Base-by-base conservation (phyloP, 1,140 invertebrate species). In the Drosophila repletoides region DNA sequence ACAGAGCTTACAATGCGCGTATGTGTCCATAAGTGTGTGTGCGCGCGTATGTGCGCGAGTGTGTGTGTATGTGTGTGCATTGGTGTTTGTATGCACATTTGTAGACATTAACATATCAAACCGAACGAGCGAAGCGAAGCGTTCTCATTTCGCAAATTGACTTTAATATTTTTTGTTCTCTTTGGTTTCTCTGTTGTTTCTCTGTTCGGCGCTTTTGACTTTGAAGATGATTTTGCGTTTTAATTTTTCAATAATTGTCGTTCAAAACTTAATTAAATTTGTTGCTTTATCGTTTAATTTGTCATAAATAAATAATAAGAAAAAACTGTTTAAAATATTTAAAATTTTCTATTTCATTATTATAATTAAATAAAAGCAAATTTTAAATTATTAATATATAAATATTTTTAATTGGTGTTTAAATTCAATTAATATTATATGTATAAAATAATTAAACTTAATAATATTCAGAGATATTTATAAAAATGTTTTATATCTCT, bases 121-220 rank as follows among this genome's bases (percentile, higher is more conserved):
- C 43, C 60, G 58, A 83, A 65, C 72, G 55, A 75, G 56, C 52
- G 65, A 60, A 65, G 64, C 71, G 72, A 60, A 65, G 64, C 71
- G 72, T 86, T 86, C 80, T 86, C 75, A 86, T 80, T 86, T 86
- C 56, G 80, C 75, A 86, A 86, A 86, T 86, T 86, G 72, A 86
- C 80, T 84, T 84, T 84, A 86, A 86, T 84, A 74, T 83, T 74
- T 60, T 70, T 51, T 34, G 36, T 45, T 10, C 48, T 24, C 7
- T 52, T n/a, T 33, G 64, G 34, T 43, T 61, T 68, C 53, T 58
- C 31, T 59, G n/a, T 72, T 81, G 29, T 15, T 70, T 55, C 55
- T 7, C 36, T 64, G 41, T 66, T 60, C 40, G 60, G 60, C 51
- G 24, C 41, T 59, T 38, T 77, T 61, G 65, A 33, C 63, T 80